Evolutionary conservation across 2,797 vertebrate species (phyloP).

Genomic region (Pangasius sanitwongsei): DNA sequence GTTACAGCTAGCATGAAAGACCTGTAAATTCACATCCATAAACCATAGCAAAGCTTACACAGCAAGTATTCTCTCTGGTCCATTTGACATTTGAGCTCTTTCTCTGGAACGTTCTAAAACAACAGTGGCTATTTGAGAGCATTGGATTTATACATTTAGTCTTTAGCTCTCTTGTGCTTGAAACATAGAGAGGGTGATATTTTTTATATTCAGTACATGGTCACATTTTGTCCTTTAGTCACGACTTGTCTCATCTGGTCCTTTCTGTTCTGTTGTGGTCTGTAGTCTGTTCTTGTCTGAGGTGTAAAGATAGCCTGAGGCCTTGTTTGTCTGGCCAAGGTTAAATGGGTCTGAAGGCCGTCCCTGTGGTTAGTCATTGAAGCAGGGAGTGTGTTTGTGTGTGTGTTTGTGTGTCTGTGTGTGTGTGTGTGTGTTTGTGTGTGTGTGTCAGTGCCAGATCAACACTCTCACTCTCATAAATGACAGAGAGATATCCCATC

Average conservation of each 20-base stretch:
- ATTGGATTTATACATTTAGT: not conserved
- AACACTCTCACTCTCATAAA: conserved; percentile 24
- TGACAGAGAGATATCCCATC: conserved; percentile 27
- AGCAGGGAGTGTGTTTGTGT: not conserved
- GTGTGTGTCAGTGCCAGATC: not conserved
- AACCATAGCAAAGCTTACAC: not conserved
- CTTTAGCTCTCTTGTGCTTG: no score
- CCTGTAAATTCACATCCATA: not conserved
- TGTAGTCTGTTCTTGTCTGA: conserved; percentile 3
- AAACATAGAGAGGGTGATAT: not conserved
- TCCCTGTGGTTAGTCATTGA: conserved; percentile 29
- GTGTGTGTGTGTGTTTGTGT: not conserved
- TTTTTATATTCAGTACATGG: not conserved
- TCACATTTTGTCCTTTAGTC: not conserved
- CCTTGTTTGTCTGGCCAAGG: conserved; percentile 31
- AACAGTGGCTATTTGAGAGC: not conserved
- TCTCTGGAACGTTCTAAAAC: not conserved
- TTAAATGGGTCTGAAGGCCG: conserved; percentile 37
- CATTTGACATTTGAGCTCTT: conserved; percentile 3
- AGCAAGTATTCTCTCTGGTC: not conserved
- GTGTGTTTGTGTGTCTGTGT: not conserved
- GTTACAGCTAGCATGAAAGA: not conserved
- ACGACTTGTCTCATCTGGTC: not conserved
- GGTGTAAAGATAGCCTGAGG: conserved; percentile 29
- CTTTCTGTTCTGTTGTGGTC: not conserved